These are phyloP conservation scores for Mionectes olivaceus DNA, from an alignment of 2,797 vertebrate species.

Conservation along the genomic window DNA sequence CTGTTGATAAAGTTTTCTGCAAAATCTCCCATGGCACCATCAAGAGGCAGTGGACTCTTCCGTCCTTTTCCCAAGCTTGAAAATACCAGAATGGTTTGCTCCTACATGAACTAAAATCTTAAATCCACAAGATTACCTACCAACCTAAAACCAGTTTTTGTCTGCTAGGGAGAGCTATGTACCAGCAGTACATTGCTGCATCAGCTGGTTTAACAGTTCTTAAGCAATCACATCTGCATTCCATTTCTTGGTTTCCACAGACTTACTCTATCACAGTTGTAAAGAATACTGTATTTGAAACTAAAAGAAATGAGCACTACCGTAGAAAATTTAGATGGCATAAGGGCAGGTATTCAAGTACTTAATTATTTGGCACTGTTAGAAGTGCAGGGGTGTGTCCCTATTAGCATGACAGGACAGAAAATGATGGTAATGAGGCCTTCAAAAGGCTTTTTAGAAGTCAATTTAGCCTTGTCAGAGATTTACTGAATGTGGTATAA, in stretches of 20 bases:
- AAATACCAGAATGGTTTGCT: not conserved
- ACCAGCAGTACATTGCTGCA: not conserved
- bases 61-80: not conserved
- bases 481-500: slow-evolving; percentile 37
- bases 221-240: not conserved
- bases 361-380: not conserved
- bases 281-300: not conserved
- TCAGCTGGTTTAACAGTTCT: not conserved
- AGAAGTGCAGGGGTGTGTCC: not conserved
- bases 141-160: not conserved
- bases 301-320: not conserved
- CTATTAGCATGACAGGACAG: not conserved
- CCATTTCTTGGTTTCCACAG: not conserved
- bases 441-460: slow-evolving; percentile 39
- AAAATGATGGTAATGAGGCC: slow-evolving; percentile 3
- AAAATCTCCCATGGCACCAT: not conserved
- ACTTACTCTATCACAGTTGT: not conserved
- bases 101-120: not conserved
- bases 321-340: not conserved
- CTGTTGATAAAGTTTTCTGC: not conserved
- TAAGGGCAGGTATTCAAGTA: slow-evolving; percentile 19
- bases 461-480: slow-evolving; percentile 37
- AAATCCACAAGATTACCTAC: not conserved
- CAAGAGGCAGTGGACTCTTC: not conserved
- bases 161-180: not conserved